These are phyloP conservation scores for Antechinus stuartii DNA, from an alignment of 2,113 vertebrate species.

Conservation along the genomic window DNA sequence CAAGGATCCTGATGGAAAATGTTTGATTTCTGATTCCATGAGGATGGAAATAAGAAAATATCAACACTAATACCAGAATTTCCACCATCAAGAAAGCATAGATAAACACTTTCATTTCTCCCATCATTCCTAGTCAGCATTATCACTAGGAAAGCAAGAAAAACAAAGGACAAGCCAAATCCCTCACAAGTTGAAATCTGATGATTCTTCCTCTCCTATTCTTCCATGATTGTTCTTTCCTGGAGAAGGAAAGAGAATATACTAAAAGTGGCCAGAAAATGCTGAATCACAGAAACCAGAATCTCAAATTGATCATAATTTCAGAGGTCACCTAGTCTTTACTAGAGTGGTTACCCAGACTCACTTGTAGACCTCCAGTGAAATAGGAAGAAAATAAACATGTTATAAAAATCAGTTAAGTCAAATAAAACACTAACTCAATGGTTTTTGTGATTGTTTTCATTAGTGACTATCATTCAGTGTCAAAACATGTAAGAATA, in stretches of 20 bases:
- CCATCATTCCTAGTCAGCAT: not conserved
- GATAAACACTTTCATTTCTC: not conserved
- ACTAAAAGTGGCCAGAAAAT: not conserved
- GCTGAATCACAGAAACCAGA: not conserved
- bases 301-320: not conserved
- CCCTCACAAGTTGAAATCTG: not conserved
- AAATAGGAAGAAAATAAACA: not conserved
- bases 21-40: not conserved
- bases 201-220: not conserved
- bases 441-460: not conserved
- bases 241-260: not conserved
- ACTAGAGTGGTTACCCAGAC: not conserved
- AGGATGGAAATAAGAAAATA: not conserved
- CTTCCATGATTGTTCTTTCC: not conserved
- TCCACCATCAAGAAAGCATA: not conserved
- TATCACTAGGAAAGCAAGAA: not conserved
- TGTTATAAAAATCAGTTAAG: not conserved
- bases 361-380: not conserved
- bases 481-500: not conserved
- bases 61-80: not conserved
- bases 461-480: not conserved
- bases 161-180: not conserved
- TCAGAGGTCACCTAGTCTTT: not conserved
- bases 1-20: not conserved
- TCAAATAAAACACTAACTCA: not conserved